Evolutionary conservation across 2,797 vertebrate genomes (phyloP), one percentile per base, ranked within the genome.

Genomic region (Tangara arthus): DNA sequence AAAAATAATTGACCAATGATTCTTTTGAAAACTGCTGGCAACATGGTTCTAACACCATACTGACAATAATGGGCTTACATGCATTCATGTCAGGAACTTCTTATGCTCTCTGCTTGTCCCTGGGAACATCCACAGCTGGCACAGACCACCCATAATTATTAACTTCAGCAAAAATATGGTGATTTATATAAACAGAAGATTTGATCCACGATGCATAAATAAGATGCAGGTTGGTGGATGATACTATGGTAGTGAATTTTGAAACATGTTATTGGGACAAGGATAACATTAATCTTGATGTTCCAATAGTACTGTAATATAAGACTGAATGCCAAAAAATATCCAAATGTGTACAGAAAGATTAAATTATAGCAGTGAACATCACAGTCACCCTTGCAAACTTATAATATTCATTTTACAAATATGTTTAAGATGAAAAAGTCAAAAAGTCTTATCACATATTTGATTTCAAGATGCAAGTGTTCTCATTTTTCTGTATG

Each of bases 141-240:
- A 93, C 3, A 75, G 86, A 66, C 56, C 47, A 76, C 32, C 64
- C 53, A 63, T 30, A 83, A 55, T 53, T 69, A 78, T 55, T 69
- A 91, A 76, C 79, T 95, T 96, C 79, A 96, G 84, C 42, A 95
- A 90, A 94, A 95, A 80, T 35, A 55, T 4, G 37, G 50, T 73
- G 34, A 76, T 93, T 95, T 87, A 79, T 39, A 78, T 65, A 82
- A 96, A 77, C 61, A 83, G 75, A 82, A 89, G 24, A 91, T 65
- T 50, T 75, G 65, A 50, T 41, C 32, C 50, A 63, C 0, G 0
- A 73, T 32, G 69, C 73, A 39, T 44, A 86, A 78, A 55, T 69
- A 89, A 89, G n/a, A 55, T 70, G 47, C 32, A 66, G 47, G 32
- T 63, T 86, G 10, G 39, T 46, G 44, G 61, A 55, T 41, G 61